Evolutionary conservation across 2,797 vertebrate genomes (phyloP), one percentile per base, ranked within the genome.

Genomic region (Siniperca obscura): DNA sequence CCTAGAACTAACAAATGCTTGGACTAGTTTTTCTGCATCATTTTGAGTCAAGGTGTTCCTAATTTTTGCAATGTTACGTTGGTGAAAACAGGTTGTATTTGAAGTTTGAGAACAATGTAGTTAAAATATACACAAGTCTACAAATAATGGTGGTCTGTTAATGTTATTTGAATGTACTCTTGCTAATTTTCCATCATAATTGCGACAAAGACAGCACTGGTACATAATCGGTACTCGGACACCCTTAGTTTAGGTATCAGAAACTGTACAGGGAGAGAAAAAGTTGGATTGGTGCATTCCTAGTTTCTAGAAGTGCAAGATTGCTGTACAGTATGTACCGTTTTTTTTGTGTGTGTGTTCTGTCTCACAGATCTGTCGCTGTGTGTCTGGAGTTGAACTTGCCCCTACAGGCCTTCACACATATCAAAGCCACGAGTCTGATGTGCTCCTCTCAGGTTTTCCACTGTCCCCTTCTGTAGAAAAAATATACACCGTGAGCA

Each of bases 361-460:
- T 72, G 44, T 74, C 40, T 77, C 53, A 21, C 52, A 59, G 42
- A 40, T 73, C 53, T 68, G 68, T 68, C 0, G 9, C 40, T 46
- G n/a, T 68, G 60, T 40, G 60, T 83, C 60, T 76, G 57, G 13
- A 81, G 68, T 59, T 80, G 55, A 76, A 86, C 76, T 81, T 75
- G 46, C 40, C 72, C 76, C 74, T 42, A 40, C 65, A 86, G 85
- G 82, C 87, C 86, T 73, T 81, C 78, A 76, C 74, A 83, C 79
- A 68, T 14, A 64, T 82, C 52, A 71, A 57, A 25, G 68, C 53
- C 81, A 81, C 52, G 74, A 76, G 76, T 80, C 27, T 66, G 64
- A 59, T 79, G 44, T 71, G 68, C 55, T 74, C 72, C 50, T 79
- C 69, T 75, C 55, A 68, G 61, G 40, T 77, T 82, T 84, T 76